A percentile compares a stretch with the other conserved stretches of the same genome.
phyloP scores from a whole-genome alignment of 2,888 invertebrate genomes.

The Drosophila fungiperda region DNA sequence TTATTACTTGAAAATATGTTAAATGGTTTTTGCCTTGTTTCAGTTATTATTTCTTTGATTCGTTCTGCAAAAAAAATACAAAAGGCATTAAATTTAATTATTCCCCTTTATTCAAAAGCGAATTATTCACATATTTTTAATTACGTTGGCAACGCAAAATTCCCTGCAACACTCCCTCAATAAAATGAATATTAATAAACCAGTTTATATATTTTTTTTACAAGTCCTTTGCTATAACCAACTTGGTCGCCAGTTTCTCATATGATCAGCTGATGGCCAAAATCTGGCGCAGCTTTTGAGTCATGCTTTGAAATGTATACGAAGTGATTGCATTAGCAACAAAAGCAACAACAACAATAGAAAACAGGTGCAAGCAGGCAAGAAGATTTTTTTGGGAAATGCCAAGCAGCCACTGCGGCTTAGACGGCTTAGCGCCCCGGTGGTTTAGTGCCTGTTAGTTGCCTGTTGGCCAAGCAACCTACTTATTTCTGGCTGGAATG shows the following conservation, averaged over 20 bases:
- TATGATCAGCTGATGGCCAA: constrained; percentile 22
- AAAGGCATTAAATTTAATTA: not conserved
- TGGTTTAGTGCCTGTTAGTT: constrained; percentile 44
- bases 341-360: constrained; percentile 31
- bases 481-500: constrained; percentile 65
- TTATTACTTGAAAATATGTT: constrained; percentile 2
- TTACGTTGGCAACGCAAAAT: not conserved
- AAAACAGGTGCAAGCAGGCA: constrained; percentile 56
- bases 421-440: constrained; percentile 24
- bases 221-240: not conserved
- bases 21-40: not conserved
- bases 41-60: not conserved
- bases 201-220: not conserved
- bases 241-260: not conserved
- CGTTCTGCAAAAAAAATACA: not conserved
- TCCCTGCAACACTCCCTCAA: not conserved
- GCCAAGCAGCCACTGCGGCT: constrained; percentile 57
- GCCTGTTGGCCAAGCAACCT: constrained; percentile 77
- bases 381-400: constrained; percentile 67
- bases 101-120: not conserved
- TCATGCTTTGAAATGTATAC: constrained; percentile 49
- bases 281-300: constrained; percentile 54
- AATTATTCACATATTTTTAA: not conserved
- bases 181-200: not conserved
- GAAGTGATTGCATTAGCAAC: constrained; percentile 37